Base-by-base conservation (phyloP, 2,113 vertebrate genomes). In the Tetrax tetrax region DNA sequence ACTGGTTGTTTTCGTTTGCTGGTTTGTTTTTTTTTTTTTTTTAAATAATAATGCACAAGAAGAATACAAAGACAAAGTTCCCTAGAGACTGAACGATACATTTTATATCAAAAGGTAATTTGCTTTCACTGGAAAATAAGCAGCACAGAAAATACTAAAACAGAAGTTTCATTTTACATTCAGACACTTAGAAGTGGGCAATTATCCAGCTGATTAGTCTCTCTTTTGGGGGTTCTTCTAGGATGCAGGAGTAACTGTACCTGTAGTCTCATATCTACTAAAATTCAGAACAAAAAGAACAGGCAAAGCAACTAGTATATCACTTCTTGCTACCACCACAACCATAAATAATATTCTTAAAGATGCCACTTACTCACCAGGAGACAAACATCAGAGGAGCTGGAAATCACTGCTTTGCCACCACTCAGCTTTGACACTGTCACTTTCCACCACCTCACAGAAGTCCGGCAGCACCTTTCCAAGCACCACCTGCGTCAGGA, bases 361-460 rank as follows among this genome's bases (percentile, higher is more conserved):
- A 91, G 8, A n/a, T 63, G 60, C 27, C 48, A 48, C 56, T 92
- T 54, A 95, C 90, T 96, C 89, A 96, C 95, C 95, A 68, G 63
- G 93, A 93, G 91, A 93, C 38, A 84, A 95, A 93, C 95, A 97
- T 97, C 87, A 57, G 66, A 80, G 56, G 56, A 81, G 56, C 60
- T 83, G 80, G 77, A 84, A 89, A 78, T 68, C 77, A 16, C 91
- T 28, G 81, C 77, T 93, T 51, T 71, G 57, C 69, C 74, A 78
- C 89, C 80, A 38, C 69, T 83, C 47, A 12, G 86, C 47, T 92
- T 51, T 69, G 76, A 45, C 17, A 28, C 77, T 24, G 59, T 8
- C 41, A 24, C 87, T 78, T 91, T 82, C 38, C 24, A 56, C 81
- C 65, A 84, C 77, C 69, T 82, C 35, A 57, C 65, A 93, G 77